A percentile compares a stretch with the other conserved stretches of the same genome.
phyloP scores from a whole-genome alignment of 2,888 invertebrate genomes.

The Bellardia pandia region DNA sequence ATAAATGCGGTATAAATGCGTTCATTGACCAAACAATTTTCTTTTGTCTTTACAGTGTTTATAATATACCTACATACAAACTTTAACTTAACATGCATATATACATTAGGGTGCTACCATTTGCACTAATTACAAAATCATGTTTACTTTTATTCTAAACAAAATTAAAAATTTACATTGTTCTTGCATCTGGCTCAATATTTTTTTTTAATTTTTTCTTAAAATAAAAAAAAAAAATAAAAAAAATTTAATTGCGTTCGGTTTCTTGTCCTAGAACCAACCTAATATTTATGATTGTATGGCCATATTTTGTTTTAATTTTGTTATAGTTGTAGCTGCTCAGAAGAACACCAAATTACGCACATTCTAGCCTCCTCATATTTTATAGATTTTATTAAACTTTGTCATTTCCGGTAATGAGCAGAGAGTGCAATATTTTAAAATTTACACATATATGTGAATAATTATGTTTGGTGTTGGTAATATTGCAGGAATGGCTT shows the following conservation, averaged over 20 bases:
- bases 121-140: no score
- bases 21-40: conserved; percentile 72
- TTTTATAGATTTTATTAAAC: conserved; percentile 54
- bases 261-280: no score
- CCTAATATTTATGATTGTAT: no score
- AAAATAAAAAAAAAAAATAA: no score
- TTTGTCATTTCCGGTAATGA: conserved; percentile 71
- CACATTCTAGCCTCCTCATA: conserved; percentile 11
- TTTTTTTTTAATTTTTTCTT: no score
- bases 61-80: not conserved
- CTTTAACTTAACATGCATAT: not conserved
- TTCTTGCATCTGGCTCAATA: no score
- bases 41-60: conserved; percentile 61
- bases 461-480: conserved; percentile 41
- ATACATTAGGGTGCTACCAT: not conserved
- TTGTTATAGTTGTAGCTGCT: conserved; percentile 12
- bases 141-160: no score
- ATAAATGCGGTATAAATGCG: conserved; percentile 72
- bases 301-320: conserved; percentile 2
- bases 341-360: conserved; percentile 33
- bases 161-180: no score
- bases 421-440: conserved; percentile 32
- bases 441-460: not conserved
- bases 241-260: no score
- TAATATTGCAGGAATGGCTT: conserved; percentile 52